Base-by-base conservation (phyloP, 2,113 vertebrate genomes). In the Oxygymnocypris stewartii region DNA sequence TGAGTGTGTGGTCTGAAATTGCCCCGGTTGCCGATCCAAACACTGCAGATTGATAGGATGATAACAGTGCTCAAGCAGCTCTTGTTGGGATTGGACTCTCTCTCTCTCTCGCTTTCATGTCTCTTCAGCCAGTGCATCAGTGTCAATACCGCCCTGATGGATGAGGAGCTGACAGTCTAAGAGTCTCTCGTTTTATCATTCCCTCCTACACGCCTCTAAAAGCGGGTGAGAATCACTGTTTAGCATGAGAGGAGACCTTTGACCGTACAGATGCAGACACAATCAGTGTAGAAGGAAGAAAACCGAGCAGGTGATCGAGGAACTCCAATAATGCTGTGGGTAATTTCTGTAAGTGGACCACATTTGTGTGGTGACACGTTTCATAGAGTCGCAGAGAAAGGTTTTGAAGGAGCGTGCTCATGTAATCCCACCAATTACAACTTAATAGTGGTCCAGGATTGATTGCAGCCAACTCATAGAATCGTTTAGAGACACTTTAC, bases 261-360 rank as follows among this genome's bases (percentile, higher is more conserved):
- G 90, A 93, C 93, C 90, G 90, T 82, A 81, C 91, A 92, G 89
- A 93, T 92, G 89, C 91, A 92, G 92, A 91, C 90, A 93, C 93
- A 95, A 93, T 93, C 92, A 94, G 93, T 20, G 59, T 11, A 13
- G 18, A 47, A 47, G 44, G 23, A 47, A 28, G 18, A 8, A 42
- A 49, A 42, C 16, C 14, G 51, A 79, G 57, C 49, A 81, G 16
- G 35, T 65, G 79, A 67, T 67, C 7, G n/a, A 31, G 40, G 40
- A 65, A 63, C 59, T 16, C 23, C 18, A 11, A 49, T 35, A 7
- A 67, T 49, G 61, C 65, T 13, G 61, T 49, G 61, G 37, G 12
- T 57, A 28, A 78, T 78, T 78, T 25, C n/a, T 59, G 51, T 79
- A 76, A 76, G 74, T 80, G 78, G 78, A 28, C 74, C 25, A 20